Conservation (phyloP, 1,140 invertebrate genomes). For the Drosophila willistoni region DNA sequence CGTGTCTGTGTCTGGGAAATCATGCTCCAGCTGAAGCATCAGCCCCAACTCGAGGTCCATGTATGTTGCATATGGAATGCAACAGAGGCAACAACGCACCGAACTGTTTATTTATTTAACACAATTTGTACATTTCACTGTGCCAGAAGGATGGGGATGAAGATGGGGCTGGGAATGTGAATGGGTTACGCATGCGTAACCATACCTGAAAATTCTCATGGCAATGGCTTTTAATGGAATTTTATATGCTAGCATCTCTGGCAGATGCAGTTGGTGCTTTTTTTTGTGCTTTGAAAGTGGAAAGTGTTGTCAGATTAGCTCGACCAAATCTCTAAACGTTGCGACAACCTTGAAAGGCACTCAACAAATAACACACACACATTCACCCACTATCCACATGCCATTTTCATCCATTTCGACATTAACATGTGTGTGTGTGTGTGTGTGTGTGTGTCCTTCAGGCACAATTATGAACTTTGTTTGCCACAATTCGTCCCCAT, state of each 20-base stretch:
- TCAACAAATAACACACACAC: constrained; percentile 61
- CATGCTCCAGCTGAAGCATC: neutral
- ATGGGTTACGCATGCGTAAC: constrained; percentile 66
- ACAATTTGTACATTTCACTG: constrained; percentile 78
- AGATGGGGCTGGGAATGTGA: constrained; percentile 5
- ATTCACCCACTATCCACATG: neutral
- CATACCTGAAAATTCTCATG: constrained; percentile 24
- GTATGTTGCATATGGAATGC: constrained; percentile 33
- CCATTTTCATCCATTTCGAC: neutral
- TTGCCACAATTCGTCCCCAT: constrained; percentile 17
- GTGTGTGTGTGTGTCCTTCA: constrained; percentile 22
- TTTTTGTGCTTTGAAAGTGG: constrained; percentile 33
- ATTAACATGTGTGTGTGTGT: constrained; percentile 22
- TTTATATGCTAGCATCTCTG: constrained; percentile 27
- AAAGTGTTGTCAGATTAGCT: constrained; percentile 58
- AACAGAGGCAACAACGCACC: constrained; percentile 43
- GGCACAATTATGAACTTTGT: constrained; percentile 50
- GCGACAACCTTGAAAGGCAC: constrained; percentile 73
- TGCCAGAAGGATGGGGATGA: constrained; percentile 31
- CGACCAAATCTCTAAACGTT: constrained; percentile 34
- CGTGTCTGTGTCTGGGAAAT: constrained; percentile 30
- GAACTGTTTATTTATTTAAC: constrained; percentile 74
- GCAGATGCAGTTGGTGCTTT: constrained; percentile 26
- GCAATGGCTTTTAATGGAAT: constrained; percentile 48
- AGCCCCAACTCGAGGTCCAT: constrained; percentile 1